phyloP scores from a whole-genome alignment of 1,140 invertebrate genomes.

The Triops longicaudatus region DNA sequence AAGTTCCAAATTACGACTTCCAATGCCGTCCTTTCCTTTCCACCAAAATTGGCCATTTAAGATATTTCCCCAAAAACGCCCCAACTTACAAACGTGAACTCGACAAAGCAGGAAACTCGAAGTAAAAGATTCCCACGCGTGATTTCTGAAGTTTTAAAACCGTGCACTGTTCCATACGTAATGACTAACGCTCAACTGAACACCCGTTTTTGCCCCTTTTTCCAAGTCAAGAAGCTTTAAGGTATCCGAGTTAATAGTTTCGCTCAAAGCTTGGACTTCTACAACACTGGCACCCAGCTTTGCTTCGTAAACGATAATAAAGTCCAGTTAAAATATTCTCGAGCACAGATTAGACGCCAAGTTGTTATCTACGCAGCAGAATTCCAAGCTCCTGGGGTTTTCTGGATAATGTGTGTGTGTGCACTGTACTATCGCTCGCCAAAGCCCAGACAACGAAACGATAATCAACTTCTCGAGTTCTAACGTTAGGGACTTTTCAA shows the following conservation, averaged over 20 bases:
- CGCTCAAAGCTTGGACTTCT: not conserved
- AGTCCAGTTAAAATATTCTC: not conserved
- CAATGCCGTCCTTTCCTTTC: no score
- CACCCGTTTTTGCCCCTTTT: not conserved
- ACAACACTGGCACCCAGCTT: not conserved
- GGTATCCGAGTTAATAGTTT: not conserved
- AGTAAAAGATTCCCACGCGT: not conserved
- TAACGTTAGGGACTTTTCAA: not conserved
- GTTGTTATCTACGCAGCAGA: conserved; percentile 19
- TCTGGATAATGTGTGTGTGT: no score
- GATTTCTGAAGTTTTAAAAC: not conserved
- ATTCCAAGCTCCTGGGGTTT: not conserved
- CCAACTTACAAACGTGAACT: not conserved
- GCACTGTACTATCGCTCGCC: not conserved
- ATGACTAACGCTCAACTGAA: not conserved
- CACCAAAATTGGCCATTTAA: no score
- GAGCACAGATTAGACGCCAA: not conserved
- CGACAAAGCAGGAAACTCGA: not conserved
- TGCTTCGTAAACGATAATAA: not conserved
- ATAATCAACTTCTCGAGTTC: conserved; percentile 5
- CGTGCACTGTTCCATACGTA: not conserved
- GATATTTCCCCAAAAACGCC: no score
- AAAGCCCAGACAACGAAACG: not conserved
- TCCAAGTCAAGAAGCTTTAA: not conserved
- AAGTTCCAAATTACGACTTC: not conserved